Evolutionary conservation across 2,888 invertebrate species (phyloP).

Genomic region (Lathronympha strigana): DNA sequence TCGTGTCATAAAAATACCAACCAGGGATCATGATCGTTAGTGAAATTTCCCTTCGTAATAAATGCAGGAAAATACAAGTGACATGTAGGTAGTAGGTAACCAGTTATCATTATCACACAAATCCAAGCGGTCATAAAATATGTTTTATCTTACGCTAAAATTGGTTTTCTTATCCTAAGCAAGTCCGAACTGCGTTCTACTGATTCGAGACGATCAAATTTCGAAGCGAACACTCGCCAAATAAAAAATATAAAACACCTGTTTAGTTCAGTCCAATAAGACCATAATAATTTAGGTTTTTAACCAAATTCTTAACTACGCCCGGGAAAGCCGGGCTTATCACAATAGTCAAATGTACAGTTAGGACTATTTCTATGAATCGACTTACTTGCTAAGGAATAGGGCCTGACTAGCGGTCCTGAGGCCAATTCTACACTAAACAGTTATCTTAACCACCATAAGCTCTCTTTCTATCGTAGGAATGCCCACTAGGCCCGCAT

Average conservation of each 20-base stretch:
- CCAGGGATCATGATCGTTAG: neutral
- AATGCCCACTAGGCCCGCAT: neutral
- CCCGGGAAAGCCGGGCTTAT: constrained; percentile 29
- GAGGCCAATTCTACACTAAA: constrained; percentile 23
- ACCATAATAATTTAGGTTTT: constrained; percentile 53
- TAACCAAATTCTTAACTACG: constrained; percentile 57
- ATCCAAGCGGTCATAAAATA: constrained; percentile 38
- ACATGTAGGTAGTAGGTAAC: constrained; percentile 16
- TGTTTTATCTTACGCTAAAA: constrained; percentile 35
- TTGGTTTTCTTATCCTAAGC: constrained; percentile 40
- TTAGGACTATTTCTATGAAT: constrained; percentile 29
- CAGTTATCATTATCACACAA: constrained; percentile 35
- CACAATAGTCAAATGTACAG: constrained; percentile 39
- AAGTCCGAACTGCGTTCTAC: constrained; percentile 40
- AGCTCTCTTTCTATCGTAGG: constrained; percentile 1
- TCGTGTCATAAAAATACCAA: constrained; percentile 33
- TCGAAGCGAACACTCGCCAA: constrained; percentile 22
- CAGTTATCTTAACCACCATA: constrained; percentile 11
- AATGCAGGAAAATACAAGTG: constrained; percentile 12
- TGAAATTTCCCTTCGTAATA: constrained; percentile 6
- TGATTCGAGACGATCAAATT: constrained; percentile 31
- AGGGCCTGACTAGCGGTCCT: constrained; percentile 32
- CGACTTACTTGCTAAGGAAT: constrained; percentile 30
- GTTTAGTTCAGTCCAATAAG: constrained; percentile 40
- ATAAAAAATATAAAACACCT: constrained; percentile 31